These are phyloP conservation scores for Ptilonorhynchus violaceus DNA, from an alignment of 2,113 vertebrate genomes.

Conservation along the genomic window DNA sequence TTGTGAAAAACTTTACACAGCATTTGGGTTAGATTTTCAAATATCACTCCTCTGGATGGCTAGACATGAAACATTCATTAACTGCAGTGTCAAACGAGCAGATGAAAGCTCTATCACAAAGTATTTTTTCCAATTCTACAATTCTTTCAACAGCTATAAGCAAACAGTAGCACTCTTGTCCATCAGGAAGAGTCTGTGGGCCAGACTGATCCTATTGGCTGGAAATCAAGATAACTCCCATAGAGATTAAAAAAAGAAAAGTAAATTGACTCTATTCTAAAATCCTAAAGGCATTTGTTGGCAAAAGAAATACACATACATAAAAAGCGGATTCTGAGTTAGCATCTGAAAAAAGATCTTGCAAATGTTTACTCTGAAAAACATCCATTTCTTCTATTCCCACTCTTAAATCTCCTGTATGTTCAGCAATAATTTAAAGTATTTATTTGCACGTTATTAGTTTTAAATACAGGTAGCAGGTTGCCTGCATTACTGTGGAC, in stretches of 20 bases:
- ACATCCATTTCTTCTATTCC: background rate
- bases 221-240: conserved; percentile 30
- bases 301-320: background rate
- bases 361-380: background rate
- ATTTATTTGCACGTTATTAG: background rate
- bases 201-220: conserved; percentile 12
- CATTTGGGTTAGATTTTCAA: background rate
- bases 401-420: background rate
- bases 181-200: conserved; percentile 1
- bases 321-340: background rate
- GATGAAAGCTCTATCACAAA: conserved; percentile 18
- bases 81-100: background rate
- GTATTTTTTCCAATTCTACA: background rate
- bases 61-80: conserved; percentile 10
- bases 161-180: conserved; percentile 32
- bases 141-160: conserved; percentile 45
- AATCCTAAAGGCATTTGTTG: background rate
- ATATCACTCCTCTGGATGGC: background rate
- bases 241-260: background rate
- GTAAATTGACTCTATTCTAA: background rate
- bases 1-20: background rate
- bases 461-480: background rate
- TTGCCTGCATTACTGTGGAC: background rate
- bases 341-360: background rate
- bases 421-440: background rate